Evolutionary conservation across 2,797 vertebrate genomes (phyloP), one percentile per base, ranked within the genome.

Genomic region (Centroberyx gerrardi): DNA sequence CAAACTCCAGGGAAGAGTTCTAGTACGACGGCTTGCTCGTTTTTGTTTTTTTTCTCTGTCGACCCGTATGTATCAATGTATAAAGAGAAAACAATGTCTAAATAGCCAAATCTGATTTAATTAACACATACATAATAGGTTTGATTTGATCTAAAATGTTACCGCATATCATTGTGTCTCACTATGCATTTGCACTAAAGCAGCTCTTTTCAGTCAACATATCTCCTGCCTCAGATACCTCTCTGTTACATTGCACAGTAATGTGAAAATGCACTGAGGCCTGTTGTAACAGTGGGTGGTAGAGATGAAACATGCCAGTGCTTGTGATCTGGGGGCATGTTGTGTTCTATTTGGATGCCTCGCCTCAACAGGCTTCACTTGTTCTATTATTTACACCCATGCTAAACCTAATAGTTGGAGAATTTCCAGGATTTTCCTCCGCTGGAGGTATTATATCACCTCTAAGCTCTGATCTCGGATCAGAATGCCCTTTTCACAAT

Each of bases 291-390:
- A 72, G 65, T 70, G 75, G 64, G 54, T 65, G 59, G 68, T 59
- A 17, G 66, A 77, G 72, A 85, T 77, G 49, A 80, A 81, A 71
- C 66, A 73, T 52, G 80, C 64, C 55, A 69, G 68, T 56, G 58
- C 64, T 75, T 75, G 52, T 81, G 81, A 80, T 82, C 80, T 64
- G 56, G 44, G 76, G 79, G 62, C 76, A 74, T 88, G 77, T 61
- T 62, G 55, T 87, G 80, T 71, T 88, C 84, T 53, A 78, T 81
- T 88, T 90, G 81, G 88, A 87, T 72, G 67, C 60, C 33, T 76
- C 1, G 22, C 81, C 80, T 80, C 72, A 70, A 84, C 75, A 87
- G 82, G 66, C 79, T 78, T 78, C 42, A 52, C 76, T 76, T 54
- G 72, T 54, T 91, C 62, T 72, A 89, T 86, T 85, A 90, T 91